These are phyloP conservation scores for Andricus curvator DNA, from an alignment of 2,888 invertebrate genomes.

Conservation along the genomic window DNA sequence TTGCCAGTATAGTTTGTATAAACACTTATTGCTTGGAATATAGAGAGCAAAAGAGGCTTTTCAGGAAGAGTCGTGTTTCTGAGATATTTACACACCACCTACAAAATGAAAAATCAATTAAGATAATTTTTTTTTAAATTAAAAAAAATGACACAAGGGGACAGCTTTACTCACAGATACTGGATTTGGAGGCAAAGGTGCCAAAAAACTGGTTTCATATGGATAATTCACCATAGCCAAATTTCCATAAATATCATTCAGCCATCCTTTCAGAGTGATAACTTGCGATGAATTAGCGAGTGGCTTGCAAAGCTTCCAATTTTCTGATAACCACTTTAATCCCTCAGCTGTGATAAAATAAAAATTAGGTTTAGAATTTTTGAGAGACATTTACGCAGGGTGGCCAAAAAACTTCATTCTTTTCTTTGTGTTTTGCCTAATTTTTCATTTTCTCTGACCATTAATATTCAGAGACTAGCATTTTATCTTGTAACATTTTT, in stretches of 20 bases:
- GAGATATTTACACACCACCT: conserved; percentile 81
- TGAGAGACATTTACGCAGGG: no score
- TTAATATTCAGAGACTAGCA: no score
- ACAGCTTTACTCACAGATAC: conserved; percentile 80
- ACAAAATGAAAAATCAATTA: conserved; percentile 45
- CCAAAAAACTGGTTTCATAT: conserved; percentile 90
- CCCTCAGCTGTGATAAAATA: conserved; percentile 81
- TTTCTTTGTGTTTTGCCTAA: no score
- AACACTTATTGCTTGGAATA: conserved; percentile 86
- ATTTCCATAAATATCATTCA: conserved; percentile 86
- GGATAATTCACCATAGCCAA: conserved; percentile 98
- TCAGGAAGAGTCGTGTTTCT: conserved; percentile 62
- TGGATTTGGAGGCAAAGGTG: conserved; percentile 91
- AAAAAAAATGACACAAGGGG: not conserved
- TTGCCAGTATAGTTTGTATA: conserved; percentile 91
- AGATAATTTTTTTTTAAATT: not conserved
- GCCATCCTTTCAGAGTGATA: conserved; percentile 83
- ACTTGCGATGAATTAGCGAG: conserved; percentile 82
- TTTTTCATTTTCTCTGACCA: no score
- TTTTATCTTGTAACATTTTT: no score
- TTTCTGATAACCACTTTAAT: conserved; percentile 83
- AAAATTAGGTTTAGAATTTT: not conserved
- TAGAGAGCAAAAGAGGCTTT: conserved; percentile 73
- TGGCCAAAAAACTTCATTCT: no score
- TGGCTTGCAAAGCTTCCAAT: conserved; percentile 88